Evolutionary conservation across 2,888 invertebrate genomes (phyloP).

Genomic region (Torymus aiolomorphi): DNA sequence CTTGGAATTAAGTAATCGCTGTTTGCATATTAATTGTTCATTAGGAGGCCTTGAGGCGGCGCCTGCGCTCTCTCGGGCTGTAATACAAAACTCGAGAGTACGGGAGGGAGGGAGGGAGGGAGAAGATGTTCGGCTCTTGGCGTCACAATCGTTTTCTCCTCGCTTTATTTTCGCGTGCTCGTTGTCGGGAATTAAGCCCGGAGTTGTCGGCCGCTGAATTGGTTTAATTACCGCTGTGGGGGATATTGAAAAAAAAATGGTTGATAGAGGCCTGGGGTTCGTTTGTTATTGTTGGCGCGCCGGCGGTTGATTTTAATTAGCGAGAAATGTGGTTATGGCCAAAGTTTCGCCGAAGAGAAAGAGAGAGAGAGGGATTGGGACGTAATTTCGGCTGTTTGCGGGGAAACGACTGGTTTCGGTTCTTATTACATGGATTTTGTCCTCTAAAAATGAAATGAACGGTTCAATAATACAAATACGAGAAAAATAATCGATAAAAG

Average conservation of each 20-base stretch:
- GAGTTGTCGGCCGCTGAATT: constrained; percentile 23
- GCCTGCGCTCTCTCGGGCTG: background rate
- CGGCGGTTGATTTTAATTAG: constrained; percentile 7
- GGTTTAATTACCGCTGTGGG: constrained; percentile 23
- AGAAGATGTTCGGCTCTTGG: background rate
- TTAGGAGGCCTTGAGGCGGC: constrained; percentile 60
- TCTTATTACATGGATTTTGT: too few species aligned
- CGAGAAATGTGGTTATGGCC: too few species aligned
- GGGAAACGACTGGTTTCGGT: too few species aligned
- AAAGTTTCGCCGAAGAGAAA: too few species aligned
- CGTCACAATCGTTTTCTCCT: constrained; percentile 25
- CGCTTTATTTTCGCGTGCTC: constrained; percentile 28
- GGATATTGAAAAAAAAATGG: constrained; percentile 23
- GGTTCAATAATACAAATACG: too few species aligned
- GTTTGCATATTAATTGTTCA: constrained; percentile 75
- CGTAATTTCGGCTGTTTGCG: too few species aligned
- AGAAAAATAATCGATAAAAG: too few species aligned
- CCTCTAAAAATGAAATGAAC: too few species aligned
- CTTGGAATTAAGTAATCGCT: constrained; percentile 73
- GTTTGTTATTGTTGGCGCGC: background rate
- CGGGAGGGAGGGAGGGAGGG: background rate
- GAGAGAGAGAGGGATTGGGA: too few species aligned
- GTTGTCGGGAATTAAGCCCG: constrained; percentile 15
- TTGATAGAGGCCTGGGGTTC: background rate
- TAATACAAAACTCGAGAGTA: constrained; percentile 27